Base-by-base conservation (phyloP, 2,113 vertebrate species). In the Dromiciops gliroides region DNA sequence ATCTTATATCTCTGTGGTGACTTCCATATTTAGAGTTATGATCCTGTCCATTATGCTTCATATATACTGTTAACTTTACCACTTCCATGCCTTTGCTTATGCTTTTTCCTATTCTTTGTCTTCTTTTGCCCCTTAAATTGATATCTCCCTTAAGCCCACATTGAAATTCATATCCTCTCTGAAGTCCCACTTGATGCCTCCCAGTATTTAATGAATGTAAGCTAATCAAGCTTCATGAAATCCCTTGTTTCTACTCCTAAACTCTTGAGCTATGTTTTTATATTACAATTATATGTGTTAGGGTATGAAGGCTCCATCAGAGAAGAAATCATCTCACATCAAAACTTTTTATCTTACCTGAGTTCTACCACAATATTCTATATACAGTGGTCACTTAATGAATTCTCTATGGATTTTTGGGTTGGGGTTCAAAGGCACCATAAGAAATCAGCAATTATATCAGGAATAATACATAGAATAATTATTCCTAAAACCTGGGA, bases 401-500 rank as follows among this genome's bases (percentile, higher is more conserved):
- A 56, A 56, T 56, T 56, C 26, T 56, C 28, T 0, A 10, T 56
- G 8, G 28, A 96, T 97, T 96, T 96, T 92, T 67, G n/a, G 93
- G 48, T 28, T 37, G 16, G 26, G 9, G 83, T 92, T 96, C 93
- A 51, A 96, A 97, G 92, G 91, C n/a, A 93, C 91, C 23, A 49
- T 67, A 95, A 94, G 75, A 95, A 97, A 97, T 8, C 22, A 88
- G 60, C 92, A 92, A 5, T 93, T 6, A 89, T 95, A 95, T 51
- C 37, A 91, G 89, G 96, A 97, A 95, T 93, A 95, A 44, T 53
- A n/a, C 51, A 95, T 93, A 95, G 91, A 19, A 91, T 89, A 95
- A 83, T 89, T 88, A 90, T 96, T 47, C 37, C 94, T 28, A 90
- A 95, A 97, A 96, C 94, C 37, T 97, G 93, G 60, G 88, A 94